Base-by-base conservation (phyloP, 1,140 invertebrate genomes). In the Pteromalus puparum region DNA sequence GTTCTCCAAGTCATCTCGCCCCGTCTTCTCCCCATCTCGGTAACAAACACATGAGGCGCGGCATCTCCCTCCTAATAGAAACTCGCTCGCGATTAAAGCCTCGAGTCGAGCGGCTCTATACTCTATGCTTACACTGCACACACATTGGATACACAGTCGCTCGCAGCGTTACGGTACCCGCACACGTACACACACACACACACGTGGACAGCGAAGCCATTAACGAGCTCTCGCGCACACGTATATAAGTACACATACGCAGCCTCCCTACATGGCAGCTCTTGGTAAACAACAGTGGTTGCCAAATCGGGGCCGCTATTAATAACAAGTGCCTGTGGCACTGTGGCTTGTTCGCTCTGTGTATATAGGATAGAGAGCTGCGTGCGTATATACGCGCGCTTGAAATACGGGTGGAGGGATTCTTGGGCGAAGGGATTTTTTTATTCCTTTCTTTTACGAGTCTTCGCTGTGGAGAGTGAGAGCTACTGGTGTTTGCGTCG, bases 261-360 rank as follows among this genome's bases (percentile, higher is more conserved):
- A 72, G 87, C 82, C 73, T 85, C 89, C 91, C 82, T 91, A 92
- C 88, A 92, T 90, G 90, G 90, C 85, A 87, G 89, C 72, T 90
- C 89, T 90, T 90, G 88, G 90, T 92, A 92, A 90, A 91, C 91
- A 92, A 90, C 91, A 91, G 90, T 90, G 91, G 90, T 92, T 92
- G 89, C 92, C 91, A 92, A 92, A 92, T 91, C 89, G 87, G 82
- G 87, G 84, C 78, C 87, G 84, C 90, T 92, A 92, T 91, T 92
- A 91, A 92, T 61, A 61, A 61, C 53, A 70, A 70, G 68, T 70
- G 68, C 68, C 68, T 70, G 67, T 24, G 1, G 12, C 12, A 15
- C 68, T 13, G 68, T 10, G 7, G 24, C 68, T 70, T 10, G 68
- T 18, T 28, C 68, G 26, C 26, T 70, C 0, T 5, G 30, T 34